Evolutionary conservation across 2,113 vertebrate species (phyloP), one percentile per base, ranked within the genome.

Genomic region (Taurulus bubalis): DNA sequence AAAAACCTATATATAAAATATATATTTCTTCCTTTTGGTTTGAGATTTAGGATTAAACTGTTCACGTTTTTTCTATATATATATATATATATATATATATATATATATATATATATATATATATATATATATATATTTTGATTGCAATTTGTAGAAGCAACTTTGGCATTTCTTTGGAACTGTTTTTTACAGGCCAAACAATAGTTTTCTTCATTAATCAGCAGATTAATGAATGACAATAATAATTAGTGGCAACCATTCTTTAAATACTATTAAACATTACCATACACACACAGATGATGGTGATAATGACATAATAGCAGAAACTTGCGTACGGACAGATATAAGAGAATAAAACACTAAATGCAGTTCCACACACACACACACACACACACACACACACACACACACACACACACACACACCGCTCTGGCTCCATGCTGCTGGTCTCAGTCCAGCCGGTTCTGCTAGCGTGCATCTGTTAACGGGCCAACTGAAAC

Each of bases 391-490:
- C 51, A 53, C 51, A 34, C 49, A 6, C 10, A 28, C 24, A 58
- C 55, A 58, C 55, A 28, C 24, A 49, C 65, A 34, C 63, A 38
- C 77, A 51, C 63, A 77, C 49, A 67, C 60, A 67, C 38, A 22
- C 66, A 30, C 62, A 12, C 24, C 18, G 53, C 22, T 67, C 64
- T 56, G 75, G 53, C 55, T 22, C 26, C 22, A 14, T n/a, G 74
- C 75, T 68, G 75, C 64, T 70, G 66, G 66, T 78, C 42, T 62
- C 40, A 28, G 66, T 70, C 55, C 75, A 70, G 75, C 55, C 6
- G 30, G 55, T 62, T 47, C 64, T 68, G 64, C 47, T 77, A 67
- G 63, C 32, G 3, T 55, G 34, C 16, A 18, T 59, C 51, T 47
- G 64, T 45, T 47, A 59, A 64, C 38, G 14, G 8, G 53, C 75